Base-by-base conservation (phyloP, 2,797 vertebrate species). In the Lates japonicus region DNA sequence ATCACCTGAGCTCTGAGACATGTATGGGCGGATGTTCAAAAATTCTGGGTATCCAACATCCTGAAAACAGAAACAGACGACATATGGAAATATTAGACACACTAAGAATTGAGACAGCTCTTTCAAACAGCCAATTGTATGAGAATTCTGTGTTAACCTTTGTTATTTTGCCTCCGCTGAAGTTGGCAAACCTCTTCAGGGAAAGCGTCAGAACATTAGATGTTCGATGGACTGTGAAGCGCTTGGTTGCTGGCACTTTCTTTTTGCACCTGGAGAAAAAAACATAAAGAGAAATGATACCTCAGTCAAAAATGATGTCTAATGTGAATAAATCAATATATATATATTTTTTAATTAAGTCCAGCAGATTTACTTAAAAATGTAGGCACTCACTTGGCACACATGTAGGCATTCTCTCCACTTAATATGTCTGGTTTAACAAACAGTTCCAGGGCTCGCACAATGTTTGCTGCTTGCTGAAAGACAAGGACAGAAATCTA, bases 391-490 rank as follows among this genome's bases (percentile, higher is more conserved):
- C 92, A 99, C 98, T 94, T 97, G 67, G 96, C 96, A 84, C 98
- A 99, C 97, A 98, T 97, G 90, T 99, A 99, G 70, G 98, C 97
- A 0, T 99, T 98, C 80, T 99, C 98, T n/a, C 97, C 98, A 1
- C 96, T 97, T 75, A 99, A 94, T 63, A 97, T 85, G 5, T 99
- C 98, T 0, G 98, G 95, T 80, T 96, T 97, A 74, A 99, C 97
- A 57, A 99, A 99, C 57, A 98, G 94, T 58, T 99, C 97, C 90
- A 99, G 92, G 0, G 98, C 98, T 8, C 95, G 96, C 52, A 96
- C 96, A 0, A 99, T 97, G 79, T 99, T 97, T 2, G 95, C 93
- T 0, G 97, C 95, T 96, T 98, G 96, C 98, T 99, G 94, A 79
- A 78, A 85, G 39, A 88, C 55, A 87, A 49, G 41, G 44, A 52